phyloP scores from a whole-genome alignment of 2,113 vertebrate genomes.

The Ochotona princeps region DNA sequence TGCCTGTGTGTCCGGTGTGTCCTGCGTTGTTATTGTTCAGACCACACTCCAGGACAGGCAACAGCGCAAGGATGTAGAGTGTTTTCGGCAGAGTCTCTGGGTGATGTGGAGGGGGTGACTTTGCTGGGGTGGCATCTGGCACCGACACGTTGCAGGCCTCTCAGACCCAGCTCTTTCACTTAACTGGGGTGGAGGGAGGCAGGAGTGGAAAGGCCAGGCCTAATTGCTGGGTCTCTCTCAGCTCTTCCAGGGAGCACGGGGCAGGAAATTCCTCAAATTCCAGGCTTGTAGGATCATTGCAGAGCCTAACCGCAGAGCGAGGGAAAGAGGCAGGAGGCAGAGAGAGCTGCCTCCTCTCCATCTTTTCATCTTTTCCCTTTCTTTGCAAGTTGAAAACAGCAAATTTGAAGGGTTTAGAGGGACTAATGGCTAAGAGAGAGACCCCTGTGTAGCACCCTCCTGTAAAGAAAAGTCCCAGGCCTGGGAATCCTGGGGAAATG shows the following conservation, averaged over 20 bases:
- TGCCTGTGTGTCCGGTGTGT: background rate
- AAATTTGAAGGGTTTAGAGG: background rate
- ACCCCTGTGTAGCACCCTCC: background rate
- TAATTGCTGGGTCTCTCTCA: conserved; percentile 80
- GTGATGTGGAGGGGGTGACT: background rate
- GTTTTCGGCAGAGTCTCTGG: background rate
- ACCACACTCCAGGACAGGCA: background rate
- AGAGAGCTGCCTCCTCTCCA: conserved; percentile 68
- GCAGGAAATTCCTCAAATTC: conserved; percentile 90
- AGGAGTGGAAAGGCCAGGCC: conserved; percentile 74
- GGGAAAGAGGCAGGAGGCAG: conserved; percentile 56
- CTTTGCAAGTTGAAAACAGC: conserved; percentile 45
- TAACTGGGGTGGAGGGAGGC: conserved; percentile 64
- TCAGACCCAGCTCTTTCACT: background rate
- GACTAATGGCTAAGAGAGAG: background rate
- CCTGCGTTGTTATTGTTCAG: background rate
- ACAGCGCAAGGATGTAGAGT: background rate
- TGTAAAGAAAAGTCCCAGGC: conserved; percentile 21
- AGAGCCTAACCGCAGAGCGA: conserved; percentile 84
- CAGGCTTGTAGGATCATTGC: conserved; percentile 87
- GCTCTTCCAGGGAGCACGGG: conserved; percentile 83
- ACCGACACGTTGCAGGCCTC: background rate
- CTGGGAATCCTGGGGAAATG: conserved; percentile 45
- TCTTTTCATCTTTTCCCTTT: background rate
- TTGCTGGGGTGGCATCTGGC: background rate